phyloP scores from a whole-genome alignment of 2,113 vertebrate species.

The Menura novaehollandiae region DNA sequence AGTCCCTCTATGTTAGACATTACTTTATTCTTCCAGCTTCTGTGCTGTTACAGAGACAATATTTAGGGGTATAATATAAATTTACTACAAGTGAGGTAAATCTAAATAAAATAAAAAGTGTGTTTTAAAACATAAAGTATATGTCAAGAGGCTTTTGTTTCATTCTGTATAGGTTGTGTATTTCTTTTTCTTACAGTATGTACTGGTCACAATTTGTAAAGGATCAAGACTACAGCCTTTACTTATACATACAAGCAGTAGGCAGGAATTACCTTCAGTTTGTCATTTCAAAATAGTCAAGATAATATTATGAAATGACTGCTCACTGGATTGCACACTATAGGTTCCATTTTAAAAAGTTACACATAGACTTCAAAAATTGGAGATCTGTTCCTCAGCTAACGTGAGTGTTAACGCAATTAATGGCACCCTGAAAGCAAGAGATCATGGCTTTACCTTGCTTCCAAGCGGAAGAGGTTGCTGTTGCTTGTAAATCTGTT shows the following conservation, averaged over 20 bases:
- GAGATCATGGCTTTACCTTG: background rate
- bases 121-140: background rate
- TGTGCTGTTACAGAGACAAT: background rate
- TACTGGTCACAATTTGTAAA: background rate
- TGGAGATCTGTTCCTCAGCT: background rate
- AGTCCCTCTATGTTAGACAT: constrained; percentile 44
- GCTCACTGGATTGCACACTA: background rate
- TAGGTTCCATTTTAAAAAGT: background rate
- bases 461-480: background rate
- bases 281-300: background rate
- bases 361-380: background rate
- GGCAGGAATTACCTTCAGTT: background rate
- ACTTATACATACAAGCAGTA: background rate
- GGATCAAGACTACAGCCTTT: background rate
- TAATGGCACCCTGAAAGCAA: background rate
- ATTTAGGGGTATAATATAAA: background rate
- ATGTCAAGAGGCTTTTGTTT: background rate
- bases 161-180: background rate
- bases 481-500: background rate
- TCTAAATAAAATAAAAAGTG: background rate
- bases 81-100: background rate
- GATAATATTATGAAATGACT: background rate
- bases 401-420: background rate
- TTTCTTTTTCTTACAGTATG: background rate
- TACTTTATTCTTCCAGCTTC: background rate